Evolutionary conservation across 2,113 vertebrate genomes (phyloP).

Genomic region (Rattus norvegicus): GRCr8 NC_086031.1:32856001-32856500

Average conservation of each 20-base stretch:
- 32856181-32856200: background rate
- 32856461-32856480: background rate
- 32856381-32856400: background rate
- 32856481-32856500: background rate
- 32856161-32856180: background rate
- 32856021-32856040: too few relatives aligned
- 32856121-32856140: background rate
- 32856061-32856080: background rate
- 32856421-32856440: background rate
- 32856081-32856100: background rate
- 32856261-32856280: background rate
- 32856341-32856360: background rate
- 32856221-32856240: background rate
- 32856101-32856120: background rate
- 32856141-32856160: too few relatives aligned
- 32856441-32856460: background rate
- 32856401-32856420: background rate
- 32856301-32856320: background rate
- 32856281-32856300: background rate
- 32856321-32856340: constrained; percentile 51
- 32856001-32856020: too few relatives aligned
- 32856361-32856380: background rate
- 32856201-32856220: background rate
- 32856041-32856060: background rate
- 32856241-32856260: background rate